Evolutionary conservation across 2,113 vertebrate species (phyloP).

Genomic region (Grallaria varia): DNA sequence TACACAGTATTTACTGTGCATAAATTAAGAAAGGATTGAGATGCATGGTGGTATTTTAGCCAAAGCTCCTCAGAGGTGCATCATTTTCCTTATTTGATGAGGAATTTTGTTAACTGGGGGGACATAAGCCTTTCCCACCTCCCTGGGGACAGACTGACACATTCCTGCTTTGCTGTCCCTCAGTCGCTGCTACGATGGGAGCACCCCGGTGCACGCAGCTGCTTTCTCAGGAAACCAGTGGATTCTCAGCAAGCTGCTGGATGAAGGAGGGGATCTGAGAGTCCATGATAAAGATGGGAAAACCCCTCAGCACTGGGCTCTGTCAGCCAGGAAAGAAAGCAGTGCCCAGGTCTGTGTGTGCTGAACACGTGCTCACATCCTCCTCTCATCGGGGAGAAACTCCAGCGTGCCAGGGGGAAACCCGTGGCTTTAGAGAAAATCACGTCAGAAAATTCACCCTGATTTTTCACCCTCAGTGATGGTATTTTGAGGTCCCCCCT

Average conservation of each 20-base stretch:
- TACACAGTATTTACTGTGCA: background rate
- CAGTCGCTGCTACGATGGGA: constrained; percentile 84
- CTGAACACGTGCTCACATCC: background rate
- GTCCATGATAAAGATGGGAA: constrained; percentile 78
- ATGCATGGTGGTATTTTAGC: accelerated
- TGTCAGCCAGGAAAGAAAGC: constrained; percentile 73
- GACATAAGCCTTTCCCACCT: too few species aligned
- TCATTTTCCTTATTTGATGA: accelerated
- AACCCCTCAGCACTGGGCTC: constrained; percentile 78
- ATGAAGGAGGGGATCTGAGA: constrained; percentile 84
- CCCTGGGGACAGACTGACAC: background rate
- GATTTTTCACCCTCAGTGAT: too few species aligned
- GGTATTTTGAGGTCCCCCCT: too few species aligned
- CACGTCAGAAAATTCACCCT: too few species aligned
- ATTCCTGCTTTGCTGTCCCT: background rate
- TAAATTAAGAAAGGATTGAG: background rate
- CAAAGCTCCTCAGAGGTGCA: background rate
- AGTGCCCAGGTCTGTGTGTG: constrained; percentile 68
- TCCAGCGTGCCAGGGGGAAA: background rate
- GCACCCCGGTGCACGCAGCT: constrained; percentile 86
- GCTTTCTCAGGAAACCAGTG: constrained; percentile 82
- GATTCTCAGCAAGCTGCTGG: constrained; percentile 81
- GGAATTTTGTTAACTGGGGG: background rate
- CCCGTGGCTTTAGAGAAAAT: too few species aligned
- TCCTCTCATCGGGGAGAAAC: background rate